A percentile compares a stretch with the other conserved stretches of the same genome.
Evolutionary conservation across 2,113 vertebrate species (phyloP).

Genomic region (Nyctereutes procyonoides): DNA sequence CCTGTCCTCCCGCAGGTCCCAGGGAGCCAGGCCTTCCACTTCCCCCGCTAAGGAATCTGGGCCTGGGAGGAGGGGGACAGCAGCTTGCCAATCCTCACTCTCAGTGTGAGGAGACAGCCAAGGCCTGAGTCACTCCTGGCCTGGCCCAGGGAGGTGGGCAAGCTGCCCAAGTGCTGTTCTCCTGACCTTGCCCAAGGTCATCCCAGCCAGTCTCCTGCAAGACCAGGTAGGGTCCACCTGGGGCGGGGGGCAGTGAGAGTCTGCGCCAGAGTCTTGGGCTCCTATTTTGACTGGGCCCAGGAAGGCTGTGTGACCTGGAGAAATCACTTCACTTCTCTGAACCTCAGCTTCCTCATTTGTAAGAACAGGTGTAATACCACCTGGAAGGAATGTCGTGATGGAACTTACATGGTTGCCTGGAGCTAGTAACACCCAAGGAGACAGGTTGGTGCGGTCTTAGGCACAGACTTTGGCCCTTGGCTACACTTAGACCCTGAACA

Average conservation of each 20-base stretch:
- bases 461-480: background rate
- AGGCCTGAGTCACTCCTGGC: constrained; percentile 72
- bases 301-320: background rate
- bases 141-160: constrained; percentile 58
- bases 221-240: background rate
- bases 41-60: background rate
- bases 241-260: background rate
- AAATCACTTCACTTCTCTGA: background rate
- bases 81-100: constrained; percentile 46
- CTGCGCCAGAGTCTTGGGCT: background rate
- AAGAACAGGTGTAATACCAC: background rate
- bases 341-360: background rate
- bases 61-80: background rate
- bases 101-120: background rate
- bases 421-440: background rate
- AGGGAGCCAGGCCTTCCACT: constrained; percentile 49
- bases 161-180: background rate
- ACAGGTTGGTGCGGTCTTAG: background rate
- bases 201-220: background rate
- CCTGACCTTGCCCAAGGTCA: constrained; percentile 64
- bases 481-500: background rate
- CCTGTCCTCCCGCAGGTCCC: constrained; percentile 56
- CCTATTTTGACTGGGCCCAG: background rate
- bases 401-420: background rate
- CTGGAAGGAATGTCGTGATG: background rate